Conservation (phyloP, 2,888 invertebrate species). For the Autographa gamma region DNA sequence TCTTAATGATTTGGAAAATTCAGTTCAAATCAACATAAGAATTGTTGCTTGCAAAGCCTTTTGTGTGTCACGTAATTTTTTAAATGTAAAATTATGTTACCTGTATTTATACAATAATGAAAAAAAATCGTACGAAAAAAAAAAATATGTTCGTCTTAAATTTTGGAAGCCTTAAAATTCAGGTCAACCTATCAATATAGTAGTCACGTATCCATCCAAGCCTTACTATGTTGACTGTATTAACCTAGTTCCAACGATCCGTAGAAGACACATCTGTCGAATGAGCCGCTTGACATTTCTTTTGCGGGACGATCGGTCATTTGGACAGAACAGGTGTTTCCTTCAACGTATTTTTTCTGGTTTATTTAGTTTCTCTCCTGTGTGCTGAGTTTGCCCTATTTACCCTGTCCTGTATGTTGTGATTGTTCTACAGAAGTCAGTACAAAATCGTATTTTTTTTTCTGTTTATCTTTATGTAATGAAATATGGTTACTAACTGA, state of each 20-base stretch:
- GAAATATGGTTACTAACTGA: too few species aligned
- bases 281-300: constrained; percentile 6
- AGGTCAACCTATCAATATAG: not conserved
- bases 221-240: not conserved
- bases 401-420: not conserved
- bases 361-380: not conserved
- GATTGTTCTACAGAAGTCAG: too few species aligned
- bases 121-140: not conserved
- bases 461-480: too few species aligned
- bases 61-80: too few species aligned
- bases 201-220: not conserved
- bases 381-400: not conserved
- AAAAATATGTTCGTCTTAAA: too few species aligned
- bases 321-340: not conserved
- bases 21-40: too few species aligned
- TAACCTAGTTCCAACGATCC: not conserved
- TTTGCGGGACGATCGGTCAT: constrained; percentile 9
- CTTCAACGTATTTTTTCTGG: not conserved
- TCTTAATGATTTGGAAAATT: too few species aligned
- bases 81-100: too few species aligned
- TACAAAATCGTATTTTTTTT: too few species aligned
- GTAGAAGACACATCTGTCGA: not conserved
- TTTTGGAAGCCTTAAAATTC: not conserved
- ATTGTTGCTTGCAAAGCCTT: too few species aligned
- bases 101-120: too few species aligned